Conservation (phyloP, 2,797 vertebrate genomes). For the Sebastes wilsoni region DNA sequence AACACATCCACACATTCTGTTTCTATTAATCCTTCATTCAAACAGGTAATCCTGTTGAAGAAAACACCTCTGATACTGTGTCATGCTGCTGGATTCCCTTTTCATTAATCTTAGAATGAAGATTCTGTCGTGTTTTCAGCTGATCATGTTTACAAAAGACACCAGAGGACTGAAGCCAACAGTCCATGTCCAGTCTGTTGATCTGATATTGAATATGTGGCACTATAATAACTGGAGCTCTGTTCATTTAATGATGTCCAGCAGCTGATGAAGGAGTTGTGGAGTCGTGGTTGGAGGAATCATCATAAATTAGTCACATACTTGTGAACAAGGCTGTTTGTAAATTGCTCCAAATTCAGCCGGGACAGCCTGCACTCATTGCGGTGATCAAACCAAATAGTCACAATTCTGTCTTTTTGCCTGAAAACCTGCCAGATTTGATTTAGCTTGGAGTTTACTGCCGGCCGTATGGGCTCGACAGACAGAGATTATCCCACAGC, state of each 20-base stretch:
- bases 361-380: not conserved
- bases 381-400: conserved; percentile 18
- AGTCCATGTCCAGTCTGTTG: not conserved
- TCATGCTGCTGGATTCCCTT: conserved; percentile 21
- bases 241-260: not conserved
- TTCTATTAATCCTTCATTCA: conserved; percentile 53
- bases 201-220: not conserved
- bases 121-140: not conserved
- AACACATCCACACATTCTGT: conserved; percentile 30
- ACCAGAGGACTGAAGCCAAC: not conserved
- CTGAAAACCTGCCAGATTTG: not conserved
- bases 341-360: conserved; percentile 7
- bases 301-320: not conserved
- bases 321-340: conserved; percentile 9
- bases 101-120: not conserved
- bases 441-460: conserved; percentile 17
- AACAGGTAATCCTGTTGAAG: conserved; percentile 46
- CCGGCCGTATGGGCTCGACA: not conserved
- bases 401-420: not conserved
- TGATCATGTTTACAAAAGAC: not conserved
- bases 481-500: not conserved
- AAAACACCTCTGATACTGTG: conserved; percentile 15
- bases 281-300: not conserved
- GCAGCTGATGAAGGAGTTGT: not conserved
- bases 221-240: not conserved